A percentile compares a stretch with the other conserved stretches of the same genome.
Conservation (phyloP, 1,140 invertebrate species). For the Ostrea edulis region DNA sequence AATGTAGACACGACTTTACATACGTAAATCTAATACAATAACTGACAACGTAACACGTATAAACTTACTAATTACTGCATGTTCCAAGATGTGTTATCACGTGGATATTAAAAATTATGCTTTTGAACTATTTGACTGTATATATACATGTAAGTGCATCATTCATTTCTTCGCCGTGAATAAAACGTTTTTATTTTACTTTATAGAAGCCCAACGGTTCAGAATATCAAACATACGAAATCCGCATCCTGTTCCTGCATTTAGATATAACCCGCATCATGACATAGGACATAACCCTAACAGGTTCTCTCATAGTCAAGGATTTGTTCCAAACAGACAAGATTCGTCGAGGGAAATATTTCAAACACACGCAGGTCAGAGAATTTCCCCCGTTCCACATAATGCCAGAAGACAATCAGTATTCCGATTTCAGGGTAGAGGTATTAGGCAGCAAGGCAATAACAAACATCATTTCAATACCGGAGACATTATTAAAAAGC, state of each 20-base stretch:
- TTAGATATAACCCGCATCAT: slow-evolving; percentile 11
- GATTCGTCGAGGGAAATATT: slow-evolving; percentile 17
- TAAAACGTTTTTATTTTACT: not conserved
- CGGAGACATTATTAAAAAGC: not conserved
- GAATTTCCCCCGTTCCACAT: not conserved
- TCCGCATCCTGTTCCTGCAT: slow-evolving; percentile 3
- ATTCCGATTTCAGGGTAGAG: not conserved
- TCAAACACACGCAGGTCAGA: not conserved
- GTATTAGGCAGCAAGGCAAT: not conserved
- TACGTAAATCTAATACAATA: too few relatives aligned
- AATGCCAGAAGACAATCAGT: not conserved
- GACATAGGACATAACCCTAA: not conserved
- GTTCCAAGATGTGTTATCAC: too few relatives aligned
- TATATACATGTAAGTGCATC: too few relatives aligned
- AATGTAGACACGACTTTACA: too few relatives aligned
- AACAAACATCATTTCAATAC: not conserved
- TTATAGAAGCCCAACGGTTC: not conserved
- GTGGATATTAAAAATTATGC: too few relatives aligned
- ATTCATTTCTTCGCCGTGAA: too few relatives aligned
- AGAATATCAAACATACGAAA: not conserved
- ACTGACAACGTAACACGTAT: too few relatives aligned
- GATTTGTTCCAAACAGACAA: not conserved
- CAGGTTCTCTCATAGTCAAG: slow-evolving; percentile 3
- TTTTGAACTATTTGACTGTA: too few relatives aligned
- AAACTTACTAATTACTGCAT: too few relatives aligned